A percentile compares a stretch with the other conserved stretches of the same genome.
Conservation (phyloP, 2,888 invertebrate species). For the Euphydryas editha region DNA sequence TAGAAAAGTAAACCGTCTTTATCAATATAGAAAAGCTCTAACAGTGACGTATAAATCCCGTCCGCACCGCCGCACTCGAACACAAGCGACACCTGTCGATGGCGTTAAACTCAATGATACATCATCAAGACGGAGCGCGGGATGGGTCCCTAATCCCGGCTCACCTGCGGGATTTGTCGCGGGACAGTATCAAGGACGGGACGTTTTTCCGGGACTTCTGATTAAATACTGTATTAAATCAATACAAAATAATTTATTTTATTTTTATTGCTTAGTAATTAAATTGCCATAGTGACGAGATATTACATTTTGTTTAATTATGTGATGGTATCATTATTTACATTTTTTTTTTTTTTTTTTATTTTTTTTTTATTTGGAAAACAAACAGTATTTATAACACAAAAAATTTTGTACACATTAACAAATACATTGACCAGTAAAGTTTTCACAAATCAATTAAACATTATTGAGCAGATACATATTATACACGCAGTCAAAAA, state of each 20-base stretch:
- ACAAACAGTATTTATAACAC: too few species aligned
- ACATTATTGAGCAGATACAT: too few species aligned
- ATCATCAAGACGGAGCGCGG: slow-evolving; percentile 65
- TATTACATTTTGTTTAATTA: too few species aligned
- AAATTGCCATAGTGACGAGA: too few species aligned
- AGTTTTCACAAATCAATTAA: too few species aligned
- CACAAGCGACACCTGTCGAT: slow-evolving; percentile 65
- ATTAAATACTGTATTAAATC: background rate
- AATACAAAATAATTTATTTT: background rate
- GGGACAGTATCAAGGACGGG: slow-evolving; percentile 13
- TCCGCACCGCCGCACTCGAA: slow-evolving; percentile 24
- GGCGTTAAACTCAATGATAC: slow-evolving; percentile 60
- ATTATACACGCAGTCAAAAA: too few species aligned
- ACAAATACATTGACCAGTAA: too few species aligned
- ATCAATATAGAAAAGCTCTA: slow-evolving; percentile 9
- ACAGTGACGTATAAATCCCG: slow-evolving; percentile 26
- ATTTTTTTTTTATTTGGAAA: too few species aligned
- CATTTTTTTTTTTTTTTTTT: too few species aligned
- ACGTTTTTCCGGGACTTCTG: background rate
- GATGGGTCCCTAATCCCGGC: slow-evolving; percentile 59
- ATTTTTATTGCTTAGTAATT: background rate
- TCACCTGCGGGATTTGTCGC: slow-evolving; percentile 61
- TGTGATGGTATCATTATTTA: too few species aligned
- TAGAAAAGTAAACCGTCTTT: background rate
- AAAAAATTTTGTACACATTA: too few species aligned